Conservation (phyloP, 2,888 invertebrate genomes). For the Plagodis dolabraria region DNA sequence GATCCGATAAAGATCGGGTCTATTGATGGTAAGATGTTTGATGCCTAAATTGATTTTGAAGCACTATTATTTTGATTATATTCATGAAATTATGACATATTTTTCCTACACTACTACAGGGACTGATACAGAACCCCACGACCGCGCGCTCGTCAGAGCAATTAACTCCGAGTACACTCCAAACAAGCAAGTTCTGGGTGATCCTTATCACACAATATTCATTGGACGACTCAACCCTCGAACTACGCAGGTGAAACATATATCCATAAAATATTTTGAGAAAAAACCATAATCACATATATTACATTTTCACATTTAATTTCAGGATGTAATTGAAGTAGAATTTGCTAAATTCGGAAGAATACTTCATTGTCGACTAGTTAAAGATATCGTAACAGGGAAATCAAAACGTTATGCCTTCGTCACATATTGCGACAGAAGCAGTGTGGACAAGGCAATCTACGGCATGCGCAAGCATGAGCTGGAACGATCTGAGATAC, state of each 20-base stretch:
- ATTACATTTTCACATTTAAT: conserved; percentile 12
- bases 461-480: conserved; percentile 83
- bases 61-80: no score
- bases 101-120: conserved; percentile 49
- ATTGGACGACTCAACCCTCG: conserved; percentile 89
- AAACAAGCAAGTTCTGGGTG: conserved; percentile 87
- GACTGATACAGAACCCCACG: conserved; percentile 93
- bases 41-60: not conserved
- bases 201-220: conserved; percentile 90
- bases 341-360: conserved; percentile 88
- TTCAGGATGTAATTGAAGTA: conserved; percentile 80
- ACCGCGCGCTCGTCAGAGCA: conserved; percentile 90
- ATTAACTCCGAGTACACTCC: conserved; percentile 87
- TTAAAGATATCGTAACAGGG: conserved; percentile 93
- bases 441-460: conserved; percentile 86
- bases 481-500: conserved; percentile 88
- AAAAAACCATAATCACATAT: no score
- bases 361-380: conserved; percentile 86
- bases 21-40: conserved; percentile 87
- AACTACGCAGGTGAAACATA: conserved; percentile 80
- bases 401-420: conserved; percentile 93
- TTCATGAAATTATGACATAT: no score
- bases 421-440: conserved; percentile 89
- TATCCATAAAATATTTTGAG: no score
- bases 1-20: conserved; percentile 93